A percentile compares a stretch with the other conserved stretches of the same genome.
phyloP scores from a whole-genome alignment of 2,113 vertebrate species.

The Microcebus jonahi region DNA sequence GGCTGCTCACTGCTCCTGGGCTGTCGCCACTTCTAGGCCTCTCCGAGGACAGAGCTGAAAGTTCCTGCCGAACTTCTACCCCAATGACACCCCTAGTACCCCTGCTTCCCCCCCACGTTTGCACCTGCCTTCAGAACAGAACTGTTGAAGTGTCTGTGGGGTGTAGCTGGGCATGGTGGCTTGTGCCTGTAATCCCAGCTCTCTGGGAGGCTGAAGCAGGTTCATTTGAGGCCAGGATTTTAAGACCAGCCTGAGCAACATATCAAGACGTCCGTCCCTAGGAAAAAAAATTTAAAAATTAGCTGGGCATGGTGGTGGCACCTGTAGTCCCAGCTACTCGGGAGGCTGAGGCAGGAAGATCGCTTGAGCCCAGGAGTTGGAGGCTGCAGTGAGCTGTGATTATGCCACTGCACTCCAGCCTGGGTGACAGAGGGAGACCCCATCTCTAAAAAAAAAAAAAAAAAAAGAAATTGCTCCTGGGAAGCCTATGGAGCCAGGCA shows the following conservation, averaged over 20 bases:
- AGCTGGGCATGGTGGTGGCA: too few relatives aligned
- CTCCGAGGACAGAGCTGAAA: neutral
- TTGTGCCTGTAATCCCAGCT: too few relatives aligned
- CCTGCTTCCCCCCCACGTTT: rapidly evolving
- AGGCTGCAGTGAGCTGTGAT: neutral
- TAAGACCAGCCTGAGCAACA: too few relatives aligned
- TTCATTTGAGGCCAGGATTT: too few relatives aligned
- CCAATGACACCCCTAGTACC: neutral
- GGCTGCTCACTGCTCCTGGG: neutral
- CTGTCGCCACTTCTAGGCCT: neutral
- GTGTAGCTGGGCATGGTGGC: neutral
- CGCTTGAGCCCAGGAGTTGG: neutral
- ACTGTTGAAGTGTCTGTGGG: neutral
- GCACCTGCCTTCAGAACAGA: neutral
- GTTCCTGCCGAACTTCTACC: neutral
- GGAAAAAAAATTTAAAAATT: too few relatives aligned
- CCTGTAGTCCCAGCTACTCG: too few relatives aligned
- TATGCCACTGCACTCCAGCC: neutral
- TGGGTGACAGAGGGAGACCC: neutral
- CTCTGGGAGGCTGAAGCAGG: too few relatives aligned
- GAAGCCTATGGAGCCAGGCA: neutral
- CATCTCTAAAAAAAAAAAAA: neutral
- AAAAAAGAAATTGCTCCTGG: neutral
- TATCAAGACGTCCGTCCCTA: too few relatives aligned
- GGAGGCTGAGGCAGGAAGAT: neutral